Conservation (phyloP, 1,140 invertebrate genomes). For the Melipona quadrifasciata region DNA sequence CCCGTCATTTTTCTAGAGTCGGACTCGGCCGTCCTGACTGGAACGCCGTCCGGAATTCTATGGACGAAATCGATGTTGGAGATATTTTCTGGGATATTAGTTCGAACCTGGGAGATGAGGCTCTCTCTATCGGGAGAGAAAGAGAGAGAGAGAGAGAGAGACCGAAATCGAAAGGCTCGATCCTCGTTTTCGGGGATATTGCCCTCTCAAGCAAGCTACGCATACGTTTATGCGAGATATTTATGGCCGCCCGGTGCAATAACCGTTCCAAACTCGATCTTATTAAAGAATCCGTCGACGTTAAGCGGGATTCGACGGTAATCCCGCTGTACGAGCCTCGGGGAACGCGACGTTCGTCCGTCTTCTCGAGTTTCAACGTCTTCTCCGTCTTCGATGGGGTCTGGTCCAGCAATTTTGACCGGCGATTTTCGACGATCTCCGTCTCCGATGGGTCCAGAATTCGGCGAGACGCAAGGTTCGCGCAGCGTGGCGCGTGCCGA, state of each 20-base stretch:
- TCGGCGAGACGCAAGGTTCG: too few species aligned
- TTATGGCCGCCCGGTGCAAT: background rate
- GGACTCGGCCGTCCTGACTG: constrained; percentile 21
- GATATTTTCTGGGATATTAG: constrained; percentile 64
- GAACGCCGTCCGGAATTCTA: constrained; percentile 60
- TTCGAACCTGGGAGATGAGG: constrained; percentile 22
- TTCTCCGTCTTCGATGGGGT: background rate
- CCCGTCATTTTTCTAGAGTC: constrained; percentile 57
- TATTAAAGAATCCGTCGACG: constrained; percentile 17
- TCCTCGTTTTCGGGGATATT: constrained; percentile 33
- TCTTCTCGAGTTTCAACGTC: background rate
- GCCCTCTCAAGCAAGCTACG: constrained; percentile 16
- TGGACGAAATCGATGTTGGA: constrained; percentile 58
- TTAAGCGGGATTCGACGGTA: background rate
- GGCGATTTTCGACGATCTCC: background rate
- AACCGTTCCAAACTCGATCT: constrained; percentile 19
- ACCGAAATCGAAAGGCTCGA: constrained; percentile 16
- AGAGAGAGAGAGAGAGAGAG: too few species aligned
- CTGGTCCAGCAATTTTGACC: background rate
- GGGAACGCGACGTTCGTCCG: background rate
- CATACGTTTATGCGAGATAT: constrained; percentile 27
- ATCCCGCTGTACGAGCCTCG: background rate
- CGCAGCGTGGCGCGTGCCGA: too few species aligned
- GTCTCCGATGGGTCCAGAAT: too few species aligned
- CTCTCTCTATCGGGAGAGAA: background rate